Base-by-base conservation (phyloP, 2,113 vertebrate species). In the Leuciscus idus region DNA sequence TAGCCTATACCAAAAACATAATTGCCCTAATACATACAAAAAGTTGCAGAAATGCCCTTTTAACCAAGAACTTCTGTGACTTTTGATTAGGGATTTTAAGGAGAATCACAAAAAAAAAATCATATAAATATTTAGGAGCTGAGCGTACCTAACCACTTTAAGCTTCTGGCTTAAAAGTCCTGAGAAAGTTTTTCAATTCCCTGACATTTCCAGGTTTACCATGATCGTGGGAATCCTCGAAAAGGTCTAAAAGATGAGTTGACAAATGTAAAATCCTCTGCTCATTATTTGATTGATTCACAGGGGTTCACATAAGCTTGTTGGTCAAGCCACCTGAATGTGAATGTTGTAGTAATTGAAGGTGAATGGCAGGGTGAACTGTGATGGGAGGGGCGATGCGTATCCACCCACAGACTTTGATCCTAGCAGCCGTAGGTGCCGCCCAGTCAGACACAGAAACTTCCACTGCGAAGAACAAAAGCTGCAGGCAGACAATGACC, bases 401-500 rank as follows among this genome's bases (percentile, higher is more conserved):
- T 75, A 81, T 75, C 39, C 33, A 62, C 43, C 50, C 33, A 52
- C 30, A n/a, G 11, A 74, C 28, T 70, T 55, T 73, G 30, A 81
- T 85, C 78, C 81, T 23, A 76, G 82, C 48, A 43, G 39, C 26
- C 39, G 33, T 50, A 55, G 73, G 79, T 81, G 79, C 23, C 26
- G 55, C 64, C 77, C 52, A 85, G 78, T 75, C 84, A 76, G 46
- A 84, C 33, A 82, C 39, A 77, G 83, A 89, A 85, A 85, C 78
- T 83, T 87, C 73, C 55, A 83, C 55, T 8, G 36, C 59, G 52
- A 26, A 28, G 6, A 87, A 85, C 78, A 83, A 66, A 26, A 66
- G 70, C 61, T 55, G 68, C 59, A 81, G 46, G 59, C 33, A 81
- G 6, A 81, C 88, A 86, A 68, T 68, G 76, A 77, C 70, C 2